Evolutionary conservation across 2,113 vertebrate genomes (phyloP), one percentile per base, ranked within the genome.

Genomic region (Penelope pileata): DNA sequence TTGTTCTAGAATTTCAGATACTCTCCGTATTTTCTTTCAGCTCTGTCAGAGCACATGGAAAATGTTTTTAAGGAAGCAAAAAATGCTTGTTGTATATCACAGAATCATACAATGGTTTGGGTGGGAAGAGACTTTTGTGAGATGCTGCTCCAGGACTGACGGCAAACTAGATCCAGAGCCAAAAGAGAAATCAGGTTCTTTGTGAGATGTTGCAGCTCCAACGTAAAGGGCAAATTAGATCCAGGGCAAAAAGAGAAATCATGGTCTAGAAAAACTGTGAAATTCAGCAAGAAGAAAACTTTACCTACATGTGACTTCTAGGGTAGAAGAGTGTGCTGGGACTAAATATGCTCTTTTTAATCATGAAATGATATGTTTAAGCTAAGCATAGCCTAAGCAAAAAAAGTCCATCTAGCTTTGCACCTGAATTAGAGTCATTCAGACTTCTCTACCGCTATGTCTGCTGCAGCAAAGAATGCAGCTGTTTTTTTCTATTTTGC

Each of bases 401-500:
- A 56, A 12, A 59, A 84, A 92, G 24, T 32, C 12, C 6, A 91
- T 16, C 6, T 14, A 54, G 43, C 48, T 94, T 16, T 54, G 29
- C 9, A 43, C 16, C 32, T 59, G 21, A 62, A 43, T 27, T 74
- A 22, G 34, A 66, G 27, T 34, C 34, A n/a, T 68, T 85, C 24
- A 15, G 38, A 23, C 22, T 88, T 50, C 64, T 82, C 74, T 70
- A 74, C 30, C 67, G 10, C 43, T 86, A 36, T 70, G 84, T 73
- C 51, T 43, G 64, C 36, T 18, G 69, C 75, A 91, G 67, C 38
- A 59, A 63, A 36, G 12, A 13, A 15, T 22, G 38, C 10, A 34
- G 62, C 63, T 70, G 76, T 92, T 69, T 88, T 93, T 93, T 75
- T 94, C 81, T 69, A 45, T 68, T 90, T 96, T 87, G 70, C 77